Conservation (phyloP, 1,140 invertebrate genomes). For the Formica exsecta region DNA sequence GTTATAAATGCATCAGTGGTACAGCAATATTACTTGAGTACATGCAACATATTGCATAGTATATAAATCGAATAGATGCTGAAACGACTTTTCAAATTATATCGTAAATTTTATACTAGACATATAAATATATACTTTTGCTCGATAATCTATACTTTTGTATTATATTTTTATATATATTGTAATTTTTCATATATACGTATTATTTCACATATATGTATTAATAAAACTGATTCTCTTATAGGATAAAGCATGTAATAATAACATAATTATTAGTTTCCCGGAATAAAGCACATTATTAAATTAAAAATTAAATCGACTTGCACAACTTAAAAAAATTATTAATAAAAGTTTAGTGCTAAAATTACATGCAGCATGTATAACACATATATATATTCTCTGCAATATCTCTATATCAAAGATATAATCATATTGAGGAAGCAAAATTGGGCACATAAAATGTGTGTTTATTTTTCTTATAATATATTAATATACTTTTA, state of each 20-base stretch:
- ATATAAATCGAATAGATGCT: conserved; percentile 48
- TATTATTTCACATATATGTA: conserved; percentile 15
- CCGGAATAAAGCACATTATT: conserved; percentile 11
- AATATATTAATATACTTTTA: conserved; percentile 29
- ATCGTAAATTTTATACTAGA: conserved; percentile 28
- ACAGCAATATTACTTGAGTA: conserved; percentile 58
- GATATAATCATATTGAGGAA: conserved; percentile 1
- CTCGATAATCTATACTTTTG: not conserved
- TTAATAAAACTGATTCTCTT: conserved; percentile 36
- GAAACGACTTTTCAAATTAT: conserved; percentile 38
- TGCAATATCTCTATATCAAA: not conserved
- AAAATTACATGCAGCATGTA: conserved; percentile 46
- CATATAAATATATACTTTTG: conserved; percentile 32
- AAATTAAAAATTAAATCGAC: not conserved
- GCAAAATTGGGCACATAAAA: not conserved
- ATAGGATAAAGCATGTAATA: conserved; percentile 10
- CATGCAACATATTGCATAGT: conserved; percentile 46
- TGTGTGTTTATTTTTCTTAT: conserved; percentile 1
- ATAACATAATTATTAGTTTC: conserved; percentile 9
- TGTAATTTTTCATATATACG: conserved; percentile 33
- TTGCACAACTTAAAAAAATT: conserved; percentile 25
- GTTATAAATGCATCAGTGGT: conserved; percentile 65
- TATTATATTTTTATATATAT: conserved; percentile 30
- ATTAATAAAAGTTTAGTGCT: conserved; percentile 21
- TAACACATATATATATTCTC: conserved; percentile 5